A percentile compares a stretch with the other conserved stretches of the same genome.
phyloP scores from a whole-genome alignment of 2,113 vertebrate species.

The Talpa occidentalis region DNA sequence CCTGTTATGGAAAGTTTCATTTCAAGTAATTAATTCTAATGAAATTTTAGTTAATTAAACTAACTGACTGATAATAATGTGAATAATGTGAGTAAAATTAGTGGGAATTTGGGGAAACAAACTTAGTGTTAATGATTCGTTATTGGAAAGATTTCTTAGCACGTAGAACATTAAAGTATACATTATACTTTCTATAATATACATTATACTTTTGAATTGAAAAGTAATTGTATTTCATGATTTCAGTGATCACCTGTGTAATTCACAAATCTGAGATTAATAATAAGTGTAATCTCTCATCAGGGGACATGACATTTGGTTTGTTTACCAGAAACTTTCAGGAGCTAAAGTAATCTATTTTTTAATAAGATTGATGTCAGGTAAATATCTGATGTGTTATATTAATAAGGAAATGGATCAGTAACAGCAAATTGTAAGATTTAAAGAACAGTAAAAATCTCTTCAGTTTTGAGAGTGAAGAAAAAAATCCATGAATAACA shows the following conservation, averaged over 20 bases:
- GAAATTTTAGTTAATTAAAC: not conserved
- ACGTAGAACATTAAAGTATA: not conserved
- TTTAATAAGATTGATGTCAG: not conserved
- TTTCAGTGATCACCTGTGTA: not conserved
- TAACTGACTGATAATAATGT: not conserved
- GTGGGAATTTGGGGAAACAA: not conserved
- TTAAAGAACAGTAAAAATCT: not conserved
- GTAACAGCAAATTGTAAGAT: not conserved
- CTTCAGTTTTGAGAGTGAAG: not conserved
- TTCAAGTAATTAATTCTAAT: not conserved
- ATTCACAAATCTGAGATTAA: not conserved
- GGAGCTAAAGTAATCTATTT: not conserved
- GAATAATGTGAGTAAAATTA: not conserved
- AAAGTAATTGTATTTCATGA: not conserved
- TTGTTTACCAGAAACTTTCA: not conserved
- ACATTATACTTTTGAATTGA: not conserved
- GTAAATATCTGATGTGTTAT: not conserved
- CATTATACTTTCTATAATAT: not conserved
- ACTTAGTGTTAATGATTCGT: not conserved
- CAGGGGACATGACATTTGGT: not conserved
- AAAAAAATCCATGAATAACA: not conserved
- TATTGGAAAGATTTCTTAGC: not conserved
- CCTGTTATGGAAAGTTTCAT: not conserved
- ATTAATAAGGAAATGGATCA: not conserved
- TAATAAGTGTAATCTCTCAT: not conserved